Conservation (phyloP, 2,888 invertebrate species). For the Pseudococcus viburni region DNA sequence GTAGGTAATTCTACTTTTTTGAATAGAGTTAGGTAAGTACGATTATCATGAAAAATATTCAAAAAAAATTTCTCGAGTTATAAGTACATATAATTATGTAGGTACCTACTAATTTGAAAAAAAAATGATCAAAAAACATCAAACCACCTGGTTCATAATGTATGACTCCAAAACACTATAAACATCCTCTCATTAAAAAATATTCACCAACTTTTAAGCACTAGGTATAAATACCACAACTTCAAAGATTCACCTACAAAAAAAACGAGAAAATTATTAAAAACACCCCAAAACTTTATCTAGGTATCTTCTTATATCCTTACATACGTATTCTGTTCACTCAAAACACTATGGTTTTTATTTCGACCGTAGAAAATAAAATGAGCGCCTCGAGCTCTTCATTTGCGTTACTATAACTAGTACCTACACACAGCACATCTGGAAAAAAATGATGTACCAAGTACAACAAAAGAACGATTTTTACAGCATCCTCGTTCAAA, state of each 20-base stretch:
- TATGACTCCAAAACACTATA: no score
- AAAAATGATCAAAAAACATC: no score
- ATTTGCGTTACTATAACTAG: slow-evolving; percentile 22
- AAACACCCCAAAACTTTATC: background rate
- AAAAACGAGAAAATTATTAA: background rate
- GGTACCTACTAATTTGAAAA: no score
- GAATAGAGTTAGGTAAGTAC: no score
- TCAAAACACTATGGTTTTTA: background rate
- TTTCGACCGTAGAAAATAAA: slow-evolving; percentile 22
- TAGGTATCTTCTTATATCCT: background rate
- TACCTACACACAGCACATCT: background rate
- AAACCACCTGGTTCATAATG: no score
- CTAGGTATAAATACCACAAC: no score
- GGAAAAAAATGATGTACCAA: slow-evolving; percentile 11
- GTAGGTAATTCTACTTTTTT: no score
- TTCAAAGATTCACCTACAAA: background rate
- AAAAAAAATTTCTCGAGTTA: no score
- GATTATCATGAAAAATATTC: no score
- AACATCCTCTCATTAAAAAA: no score
- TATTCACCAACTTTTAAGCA: no score
- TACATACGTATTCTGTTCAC: background rate
- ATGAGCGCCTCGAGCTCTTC: slow-evolving; percentile 24
- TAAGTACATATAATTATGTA: no score
- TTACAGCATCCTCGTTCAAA: background rate
- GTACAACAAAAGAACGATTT: slow-evolving; percentile 36